Conservation (phyloP, 2,888 invertebrate species). For the Gisinianus flammeolus region DNA sequence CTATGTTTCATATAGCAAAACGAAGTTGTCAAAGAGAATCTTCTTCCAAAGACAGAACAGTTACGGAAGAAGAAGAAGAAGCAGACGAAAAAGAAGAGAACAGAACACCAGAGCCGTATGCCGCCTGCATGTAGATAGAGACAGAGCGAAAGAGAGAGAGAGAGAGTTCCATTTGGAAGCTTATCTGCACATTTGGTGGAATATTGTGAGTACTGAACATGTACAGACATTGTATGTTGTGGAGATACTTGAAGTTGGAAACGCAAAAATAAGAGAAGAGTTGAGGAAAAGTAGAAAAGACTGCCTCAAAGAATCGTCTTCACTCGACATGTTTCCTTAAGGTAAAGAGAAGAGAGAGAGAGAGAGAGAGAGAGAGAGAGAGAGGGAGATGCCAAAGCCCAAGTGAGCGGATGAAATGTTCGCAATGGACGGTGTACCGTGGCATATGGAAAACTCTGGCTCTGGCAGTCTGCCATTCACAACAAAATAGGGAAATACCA, state of each 20-base stretch:
- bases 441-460: constrained; percentile 47
- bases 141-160: too few species aligned
- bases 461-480: constrained; percentile 56
- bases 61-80: too few species aligned
- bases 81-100: too few species aligned
- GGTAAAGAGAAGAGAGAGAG: neutral
- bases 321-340: neutral
- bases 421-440: constrained; percentile 37
- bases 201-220: neutral
- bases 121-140: neutral
- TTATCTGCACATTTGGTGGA: neutral
- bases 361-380: constrained; percentile 6
- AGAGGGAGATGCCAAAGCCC: constrained; percentile 12
- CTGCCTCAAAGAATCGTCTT: constrained; percentile 7
- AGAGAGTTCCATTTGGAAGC: neutral
- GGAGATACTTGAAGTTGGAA: neutral
- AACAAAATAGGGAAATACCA: constrained; percentile 43
- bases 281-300: constrained; percentile 3
- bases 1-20: neutral
- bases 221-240: neutral
- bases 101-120: too few species aligned
- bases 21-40: neutral
- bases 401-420: constrained; percentile 46
- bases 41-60: neutral
- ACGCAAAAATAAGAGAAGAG: neutral